A percentile compares a stretch with the other conserved stretches of the same genome.
These are phyloP conservation scores for Hartigia nigra DNA, from an alignment of 2,888 invertebrate species.

Conservation along the genomic window DNA sequence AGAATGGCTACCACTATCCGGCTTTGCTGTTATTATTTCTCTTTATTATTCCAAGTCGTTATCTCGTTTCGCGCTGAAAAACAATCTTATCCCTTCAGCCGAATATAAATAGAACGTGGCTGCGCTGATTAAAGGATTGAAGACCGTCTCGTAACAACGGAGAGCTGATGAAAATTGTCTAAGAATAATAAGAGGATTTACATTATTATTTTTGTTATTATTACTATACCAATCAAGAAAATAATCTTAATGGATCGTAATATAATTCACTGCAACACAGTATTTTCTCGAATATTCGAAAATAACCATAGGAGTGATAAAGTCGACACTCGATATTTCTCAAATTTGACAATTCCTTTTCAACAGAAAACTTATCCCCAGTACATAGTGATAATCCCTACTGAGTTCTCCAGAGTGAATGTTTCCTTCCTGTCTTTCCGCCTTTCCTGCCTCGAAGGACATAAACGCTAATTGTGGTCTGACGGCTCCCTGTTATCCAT, in stretches of 20 bases:
- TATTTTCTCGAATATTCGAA: background rate
- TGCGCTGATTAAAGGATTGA: slow-evolving; percentile 11
- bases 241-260: background rate
- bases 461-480: background rate
- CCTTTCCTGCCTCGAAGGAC: slow-evolving; percentile 14
- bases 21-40: background rate
- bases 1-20: background rate
- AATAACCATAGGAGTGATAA: background rate
- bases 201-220: background rate
- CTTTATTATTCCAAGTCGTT: background rate
- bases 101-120: slow-evolving; percentile 1
- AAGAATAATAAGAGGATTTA: background rate
- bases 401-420: background rate
- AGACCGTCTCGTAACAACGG: background rate
- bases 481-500: slow-evolving; percentile 10
- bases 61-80: background rate
- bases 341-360: background rate
- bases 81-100: slow-evolving; percentile 11
- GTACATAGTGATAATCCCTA: background rate
- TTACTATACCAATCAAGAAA: background rate
- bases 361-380: background rate
- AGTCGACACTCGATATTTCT: background rate
- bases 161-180: background rate
- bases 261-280: background rate
- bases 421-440: background rate